These are phyloP conservation scores for Drosophila ananassae DNA, from an alignment of 1,140 invertebrate species.

Conservation along the genomic window DNA sequence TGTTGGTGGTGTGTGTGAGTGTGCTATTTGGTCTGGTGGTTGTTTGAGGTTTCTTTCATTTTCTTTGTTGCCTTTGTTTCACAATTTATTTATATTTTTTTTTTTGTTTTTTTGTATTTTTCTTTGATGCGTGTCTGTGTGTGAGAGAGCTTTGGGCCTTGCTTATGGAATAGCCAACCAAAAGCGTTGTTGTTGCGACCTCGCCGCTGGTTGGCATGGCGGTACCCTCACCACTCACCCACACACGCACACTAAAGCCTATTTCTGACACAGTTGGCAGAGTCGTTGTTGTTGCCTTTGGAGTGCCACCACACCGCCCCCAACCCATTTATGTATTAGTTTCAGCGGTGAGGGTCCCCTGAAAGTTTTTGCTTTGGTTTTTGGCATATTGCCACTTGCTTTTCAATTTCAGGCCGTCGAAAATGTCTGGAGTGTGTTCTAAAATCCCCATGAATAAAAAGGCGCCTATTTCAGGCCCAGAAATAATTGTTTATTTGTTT, in stretches of 20 bases:
- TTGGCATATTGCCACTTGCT: slow-evolving; percentile 69
- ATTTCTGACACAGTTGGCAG: slow-evolving; percentile 66
- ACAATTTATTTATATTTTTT: slow-evolving; percentile 63
- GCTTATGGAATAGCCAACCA: slow-evolving; percentile 74
- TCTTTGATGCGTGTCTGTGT: slow-evolving; percentile 14
- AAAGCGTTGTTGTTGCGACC: slow-evolving; percentile 79
- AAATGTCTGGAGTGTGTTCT: slow-evolving; percentile 45
- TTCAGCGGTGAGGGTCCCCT: slow-evolving; percentile 11
- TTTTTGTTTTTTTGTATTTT: slow-evolving; percentile 14
- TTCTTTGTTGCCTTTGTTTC: slow-evolving; percentile 81
- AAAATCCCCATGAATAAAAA: slow-evolving; percentile 45
- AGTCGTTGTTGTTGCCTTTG: slow-evolving; percentile 37
- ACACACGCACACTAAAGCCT: not conserved
- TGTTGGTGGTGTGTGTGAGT: slow-evolving; percentile 14
- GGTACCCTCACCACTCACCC: slow-evolving; percentile 37
- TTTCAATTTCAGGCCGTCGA: slow-evolving; percentile 59
- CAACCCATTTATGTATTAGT: slow-evolving; percentile 4
- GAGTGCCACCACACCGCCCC: slow-evolving; percentile 3
- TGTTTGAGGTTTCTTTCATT: slow-evolving; percentile 79
- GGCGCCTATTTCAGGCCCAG: not conserved
- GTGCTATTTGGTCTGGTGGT: slow-evolving; percentile 57
- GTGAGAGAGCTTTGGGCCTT: slow-evolving; percentile 59
- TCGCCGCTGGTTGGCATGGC: slow-evolving; percentile 78
- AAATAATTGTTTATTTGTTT: slow-evolving; percentile 49
- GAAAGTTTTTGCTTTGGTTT: slow-evolving; percentile 46